phyloP scores from a whole-genome alignment of 2,113 vertebrate genomes.

The Lepisosteus osseus region DNA sequence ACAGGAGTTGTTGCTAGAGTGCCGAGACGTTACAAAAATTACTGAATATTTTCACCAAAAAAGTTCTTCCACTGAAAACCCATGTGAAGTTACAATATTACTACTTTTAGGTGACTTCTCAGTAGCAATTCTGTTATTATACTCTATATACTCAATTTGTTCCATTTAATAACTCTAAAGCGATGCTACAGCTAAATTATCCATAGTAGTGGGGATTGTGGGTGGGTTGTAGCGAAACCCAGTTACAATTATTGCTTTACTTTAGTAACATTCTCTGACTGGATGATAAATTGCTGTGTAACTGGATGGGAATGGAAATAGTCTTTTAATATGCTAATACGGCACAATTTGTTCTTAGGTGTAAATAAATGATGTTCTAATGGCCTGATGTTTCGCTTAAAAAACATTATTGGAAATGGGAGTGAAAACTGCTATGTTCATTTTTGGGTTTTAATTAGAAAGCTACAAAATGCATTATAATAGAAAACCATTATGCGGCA shows the following conservation, averaged over 20 bases:
- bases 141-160: slow-evolving; percentile 41
- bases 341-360: slow-evolving; percentile 76
- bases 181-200: slow-evolving; percentile 66
- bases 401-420: slow-evolving; percentile 68
- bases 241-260: slow-evolving; percentile 60
- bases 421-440: slow-evolving; percentile 75
- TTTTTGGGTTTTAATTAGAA: slow-evolving; percentile 53
- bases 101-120: not conserved
- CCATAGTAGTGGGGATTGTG: slow-evolving; percentile 73
- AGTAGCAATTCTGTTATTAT: not conserved
- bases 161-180: slow-evolving; percentile 62
- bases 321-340: slow-evolving; percentile 76
- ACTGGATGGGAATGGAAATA: slow-evolving; percentile 71
- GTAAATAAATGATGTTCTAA: slow-evolving; percentile 79
- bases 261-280: slow-evolving; percentile 79
- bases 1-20: no score
- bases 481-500: slow-evolving; percentile 79
- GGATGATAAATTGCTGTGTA: slow-evolving; percentile 72
- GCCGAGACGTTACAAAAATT: no score
- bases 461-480: slow-evolving; percentile 71
- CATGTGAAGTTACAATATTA: not conserved
- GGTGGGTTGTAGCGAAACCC: slow-evolving; percentile 59
- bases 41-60: no score
- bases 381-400: slow-evolving; percentile 73
- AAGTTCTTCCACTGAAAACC: no score